A percentile compares a stretch with the other conserved stretches of the same genome.
phyloP scores from a whole-genome alignment of 2,113 vertebrate genomes.

The Vireo altiloquus region DNA sequence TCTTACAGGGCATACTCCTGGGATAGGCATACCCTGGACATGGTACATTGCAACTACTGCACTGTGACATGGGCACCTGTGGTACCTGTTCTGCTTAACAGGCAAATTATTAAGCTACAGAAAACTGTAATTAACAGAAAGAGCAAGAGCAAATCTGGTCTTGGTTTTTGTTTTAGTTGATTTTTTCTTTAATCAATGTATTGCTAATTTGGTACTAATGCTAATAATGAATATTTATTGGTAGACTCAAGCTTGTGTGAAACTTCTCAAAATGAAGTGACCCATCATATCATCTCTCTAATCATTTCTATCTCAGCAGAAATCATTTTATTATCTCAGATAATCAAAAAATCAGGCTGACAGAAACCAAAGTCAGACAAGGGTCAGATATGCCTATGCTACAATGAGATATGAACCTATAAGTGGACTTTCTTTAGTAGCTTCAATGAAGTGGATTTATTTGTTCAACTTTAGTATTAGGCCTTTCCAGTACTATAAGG shows the following conservation, averaged over 20 bases:
- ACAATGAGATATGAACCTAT: not conserved
- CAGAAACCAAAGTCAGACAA: not conserved
- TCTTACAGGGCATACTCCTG: accelerated
- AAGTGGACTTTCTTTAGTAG: not conserved
- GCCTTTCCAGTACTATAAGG: not conserved
- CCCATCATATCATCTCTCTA: not conserved
- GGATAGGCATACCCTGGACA: not conserved
- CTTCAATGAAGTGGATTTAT: not conserved
- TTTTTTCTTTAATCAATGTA: not conserved
- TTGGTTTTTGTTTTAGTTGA: not conserved
- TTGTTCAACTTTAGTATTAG: not conserved
- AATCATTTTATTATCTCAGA: too few relatives aligned
- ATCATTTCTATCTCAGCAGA: not conserved
- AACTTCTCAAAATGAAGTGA: not conserved
- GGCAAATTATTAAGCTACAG: not conserved
- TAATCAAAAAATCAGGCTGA: not conserved
- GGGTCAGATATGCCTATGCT: not conserved
- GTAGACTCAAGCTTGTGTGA: not conserved
- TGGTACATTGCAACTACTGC: not conserved
- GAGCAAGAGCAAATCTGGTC: not conserved
- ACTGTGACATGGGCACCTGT: not conserved
- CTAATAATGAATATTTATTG: not conserved
- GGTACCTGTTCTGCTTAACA: not conserved
- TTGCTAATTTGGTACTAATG: not conserved
- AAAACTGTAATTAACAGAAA: not conserved